Evolutionary conservation across 2,888 invertebrate species (phyloP).

Genomic region (Deilephila elpenor): DNA sequence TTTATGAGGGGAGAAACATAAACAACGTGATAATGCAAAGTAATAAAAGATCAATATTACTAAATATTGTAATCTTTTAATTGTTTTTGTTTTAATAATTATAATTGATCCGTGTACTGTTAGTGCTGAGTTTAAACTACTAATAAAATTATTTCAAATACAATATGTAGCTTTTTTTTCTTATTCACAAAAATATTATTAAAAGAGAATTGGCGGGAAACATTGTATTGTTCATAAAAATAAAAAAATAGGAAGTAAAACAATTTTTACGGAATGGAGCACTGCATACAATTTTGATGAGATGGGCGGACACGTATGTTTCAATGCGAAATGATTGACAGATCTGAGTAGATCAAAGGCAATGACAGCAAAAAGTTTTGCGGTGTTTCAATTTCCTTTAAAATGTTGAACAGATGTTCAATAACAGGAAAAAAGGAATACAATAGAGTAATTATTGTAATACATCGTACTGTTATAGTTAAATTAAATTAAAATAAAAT

Average conservation of each 20-base stretch:
- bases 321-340: constrained; percentile 73
- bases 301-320: constrained; percentile 68
- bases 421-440: constrained; percentile 39
- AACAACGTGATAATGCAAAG: not conserved
- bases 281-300: constrained; percentile 49
- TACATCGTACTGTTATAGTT: not conserved
- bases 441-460: not conserved
- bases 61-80: not conserved
- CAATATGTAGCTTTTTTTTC: not conserved
- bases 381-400: constrained; percentile 57
- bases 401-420: constrained; percentile 62
- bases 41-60: not conserved
- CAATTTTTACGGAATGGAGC: constrained; percentile 32
- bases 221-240: not conserved
- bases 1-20: not conserved
- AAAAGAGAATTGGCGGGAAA: not conserved
- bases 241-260: constrained; percentile 25
- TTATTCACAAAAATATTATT: not conserved
- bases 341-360: constrained; percentile 48
- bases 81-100: not conserved
- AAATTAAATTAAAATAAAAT: not conserved
- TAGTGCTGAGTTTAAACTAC: too few species aligned
- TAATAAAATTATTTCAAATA: too few species aligned
- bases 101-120: not conserved
- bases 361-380: constrained; percentile 55